Base-by-base conservation (phyloP, 2,888 invertebrate genomes). In the Phalangium opilio region DNA sequence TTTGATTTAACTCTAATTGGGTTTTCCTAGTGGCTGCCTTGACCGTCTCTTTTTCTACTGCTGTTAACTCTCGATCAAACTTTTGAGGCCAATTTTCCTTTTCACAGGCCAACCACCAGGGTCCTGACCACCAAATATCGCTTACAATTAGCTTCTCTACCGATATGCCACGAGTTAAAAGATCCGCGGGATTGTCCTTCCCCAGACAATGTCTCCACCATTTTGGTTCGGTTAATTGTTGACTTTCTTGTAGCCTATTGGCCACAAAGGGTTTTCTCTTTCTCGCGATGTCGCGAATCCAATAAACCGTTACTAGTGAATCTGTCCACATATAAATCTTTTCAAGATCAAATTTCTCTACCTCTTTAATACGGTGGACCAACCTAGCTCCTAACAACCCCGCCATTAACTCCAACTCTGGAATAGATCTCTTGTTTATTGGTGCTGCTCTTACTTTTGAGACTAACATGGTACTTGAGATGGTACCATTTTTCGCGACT, bases 381-480 rank as follows among this genome's bases (percentile, higher is more conserved):
- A 43, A 32, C 32, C 43, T 43, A 4, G 33, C 10, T 43, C 43
- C 21, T 5, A 21, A 19, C 5, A 27, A 14, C 12, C 10, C 41
- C 19, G 11, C 21, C 43, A 33, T 43, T 18, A 33, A 32, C n/a
- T 43, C 43, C 8, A 43, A 32, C 12, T 15, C 17, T 33, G 43
- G 43, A 33, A 43, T 21, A 7, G 43, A 14, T 32, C 21, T 43
- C 14, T 43, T 43, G 27, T 43, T 43, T 17, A 43, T 2, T 2
- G 43, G 33, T 1, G 43, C 33, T 43, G 34, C 36, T 34, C 44
- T 17, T 10, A 35, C 33, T 11, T 44, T 44, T 19, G 44, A 34
- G 3, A 20, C 20, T 14, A 44, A 20, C 36, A 43, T 14, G 4
- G 33, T 36, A 2, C 20, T 34, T 17, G n/a, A n/a, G n/a, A 44